Evolutionary conservation across 2,888 invertebrate species (phyloP), one percentile per base, ranked within the genome.

Genomic region (Tiliacea aurago): DNA sequence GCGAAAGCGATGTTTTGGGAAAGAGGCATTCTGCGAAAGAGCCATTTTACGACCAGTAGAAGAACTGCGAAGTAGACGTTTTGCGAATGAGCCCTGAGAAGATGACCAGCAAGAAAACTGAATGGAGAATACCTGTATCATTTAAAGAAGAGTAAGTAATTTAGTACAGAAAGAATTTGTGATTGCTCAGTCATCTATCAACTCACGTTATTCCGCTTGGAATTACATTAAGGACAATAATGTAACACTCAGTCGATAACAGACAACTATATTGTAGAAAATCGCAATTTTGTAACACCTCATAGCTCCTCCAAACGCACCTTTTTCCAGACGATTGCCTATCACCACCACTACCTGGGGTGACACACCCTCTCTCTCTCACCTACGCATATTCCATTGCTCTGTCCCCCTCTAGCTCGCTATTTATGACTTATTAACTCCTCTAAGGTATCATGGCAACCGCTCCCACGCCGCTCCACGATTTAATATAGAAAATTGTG

Each of bases 371-470:
- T 93, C 93, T 88, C 91, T 88, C 82, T 93, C 88, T 53, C 73
- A 80, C 91, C 74, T 84, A 86, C 73, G 74, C 70, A 49, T 81
- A 73, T 61, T 81, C 70, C 80, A 85, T 91, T 83, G 70, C 84
- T 78, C 89, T 84, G 67, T 94, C 93, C 87, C 94, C 81, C 84
- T 95, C 87, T 78, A 87, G 75, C 93, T 86, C 86, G 88, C 94
- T 94, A 94, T 95, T 96, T 95, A 95, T 96, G 96, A 96, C 96
- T 96, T 96, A 96, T 96, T 96, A 96, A 95, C 95, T 95, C 91
- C 95, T 95, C 93, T 93, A 87, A 95, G 95, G 96, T 96, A 96
- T 95, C 96, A 95, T 95, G 91, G 96, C 96, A 96, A 96, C 96
- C 92, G 90, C 92, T 91, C 93, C 92, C 91, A 87, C 87, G 89